Base-by-base conservation (phyloP, 2,113 vertebrate genomes). In the Poeciliopsis occidentalis region DNA sequence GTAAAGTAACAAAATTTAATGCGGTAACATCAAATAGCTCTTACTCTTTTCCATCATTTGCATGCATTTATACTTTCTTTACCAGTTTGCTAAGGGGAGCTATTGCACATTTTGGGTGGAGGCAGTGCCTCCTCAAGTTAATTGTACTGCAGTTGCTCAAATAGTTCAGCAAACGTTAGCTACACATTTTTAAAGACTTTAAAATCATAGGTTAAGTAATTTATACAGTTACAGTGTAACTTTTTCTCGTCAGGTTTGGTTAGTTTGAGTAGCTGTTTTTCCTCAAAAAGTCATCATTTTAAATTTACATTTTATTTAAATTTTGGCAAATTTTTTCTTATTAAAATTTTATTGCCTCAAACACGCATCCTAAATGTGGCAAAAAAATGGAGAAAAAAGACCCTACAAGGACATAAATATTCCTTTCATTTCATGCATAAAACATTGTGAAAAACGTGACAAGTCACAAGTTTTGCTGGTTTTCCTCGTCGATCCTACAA, bases 1-100 rank as follows among this genome's bases (percentile, higher is more conserved):
- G 78, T 74, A 22, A 68, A 31, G 27, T 54, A 12, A 69, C n/a
- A 44, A 41, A 30, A 65, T 69, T 70, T 75, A 67, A 19, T 7
- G 41, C 19, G 69, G 34, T 3, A 69, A n/a, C 47, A 19, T 24
- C 47, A 54, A 22, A 54, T 4, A 24, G 22, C 47, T 54, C 8
- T 54, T 24, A 2, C 8, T 51, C 22, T 54, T 54, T 54, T 22
- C 22, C 8, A 54, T 54, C 24, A 54, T 51, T 71, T 64, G 13
- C 62, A 64, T 34, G 19, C 17, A 64, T 34, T 64, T 19, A 64
- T 10, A 15, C 13, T 63, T 63, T 54, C 6, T 17, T 5, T 54
- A 54, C 29, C 27, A 17, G 27, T 62, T 12, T 31, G 7, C 8
- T 17, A 29, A 17, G 61, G 29, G 29, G 7, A 17, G 19, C 1